Evolutionary conservation across 2,888 invertebrate species (phyloP).

Genomic region (Caenorhabditis sulstoni): DNA sequence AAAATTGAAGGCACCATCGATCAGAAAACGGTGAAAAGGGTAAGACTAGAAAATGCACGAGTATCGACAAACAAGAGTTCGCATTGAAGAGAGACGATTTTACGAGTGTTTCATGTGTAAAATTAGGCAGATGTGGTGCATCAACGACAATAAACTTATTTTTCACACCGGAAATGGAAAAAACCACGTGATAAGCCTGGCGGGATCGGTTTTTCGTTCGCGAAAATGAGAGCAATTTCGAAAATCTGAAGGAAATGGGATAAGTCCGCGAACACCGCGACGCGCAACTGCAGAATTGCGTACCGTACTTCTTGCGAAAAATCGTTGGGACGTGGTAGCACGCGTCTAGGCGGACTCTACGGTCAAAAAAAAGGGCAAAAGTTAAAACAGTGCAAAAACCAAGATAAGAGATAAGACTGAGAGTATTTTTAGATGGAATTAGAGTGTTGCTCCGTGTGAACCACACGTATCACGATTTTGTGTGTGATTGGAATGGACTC

Average conservation of each 20-base stretch:
- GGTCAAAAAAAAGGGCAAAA: conserved; percentile 8
- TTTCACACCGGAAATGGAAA: background rate
- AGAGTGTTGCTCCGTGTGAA: background rate
- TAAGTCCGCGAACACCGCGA: conserved; percentile 30
- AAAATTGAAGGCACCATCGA: background rate
- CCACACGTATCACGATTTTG: background rate
- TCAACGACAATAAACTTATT: background rate
- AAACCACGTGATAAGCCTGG: background rate
- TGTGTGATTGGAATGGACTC: background rate
- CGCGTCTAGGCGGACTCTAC: background rate
- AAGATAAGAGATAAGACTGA: background rate
- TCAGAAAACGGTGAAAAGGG: background rate
- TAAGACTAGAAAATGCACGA: background rate
- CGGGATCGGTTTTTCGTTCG: background rate
- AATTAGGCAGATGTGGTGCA: background rate
- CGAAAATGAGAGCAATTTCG: conserved; percentile 14
- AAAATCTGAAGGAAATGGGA: conserved; percentile 12
- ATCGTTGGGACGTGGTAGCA: background rate
- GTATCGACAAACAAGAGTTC: background rate
- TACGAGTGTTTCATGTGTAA: background rate
- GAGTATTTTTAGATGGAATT: conserved; percentile 13
- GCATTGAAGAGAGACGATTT: background rate
- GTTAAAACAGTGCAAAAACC: conserved; percentile 10
- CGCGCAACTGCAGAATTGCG: conserved; percentile 34
- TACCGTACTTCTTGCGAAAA: conserved; percentile 25